phyloP scores from a whole-genome alignment of 2,113 vertebrate species.

The Oncorhynchus gorbuscha region DNA sequence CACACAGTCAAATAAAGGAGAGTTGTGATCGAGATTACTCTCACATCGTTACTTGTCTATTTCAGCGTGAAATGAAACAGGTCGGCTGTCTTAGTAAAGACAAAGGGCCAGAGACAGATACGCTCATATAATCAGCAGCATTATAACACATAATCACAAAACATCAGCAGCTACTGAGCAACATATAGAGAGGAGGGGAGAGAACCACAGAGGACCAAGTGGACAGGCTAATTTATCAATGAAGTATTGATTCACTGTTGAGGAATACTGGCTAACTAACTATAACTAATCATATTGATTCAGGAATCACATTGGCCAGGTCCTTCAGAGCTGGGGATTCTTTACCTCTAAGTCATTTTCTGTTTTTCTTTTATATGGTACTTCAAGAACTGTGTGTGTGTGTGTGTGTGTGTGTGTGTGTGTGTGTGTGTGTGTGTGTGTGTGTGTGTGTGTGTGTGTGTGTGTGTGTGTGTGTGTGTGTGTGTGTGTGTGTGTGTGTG shows the following conservation, averaged over 20 bases:
- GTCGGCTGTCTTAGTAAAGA: not conserved
- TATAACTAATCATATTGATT: too few species aligned
- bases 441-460: not conserved
- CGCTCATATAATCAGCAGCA: not conserved
- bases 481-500: too few species aligned
- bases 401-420: not conserved
- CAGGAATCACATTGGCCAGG: too few species aligned
- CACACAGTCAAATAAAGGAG: not conserved
- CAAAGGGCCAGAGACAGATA: not conserved
- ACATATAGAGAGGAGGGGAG: not conserved
- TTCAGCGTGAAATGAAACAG: slow-evolving; percentile 5
- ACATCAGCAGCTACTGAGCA: not conserved
- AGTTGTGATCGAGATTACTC: not conserved
- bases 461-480: not conserved
- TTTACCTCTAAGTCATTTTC: too few species aligned
- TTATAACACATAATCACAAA: not conserved
- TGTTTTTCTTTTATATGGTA: too few species aligned
- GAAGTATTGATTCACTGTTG: not conserved
- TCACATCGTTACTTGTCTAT: not conserved
- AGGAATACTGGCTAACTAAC: too few species aligned
- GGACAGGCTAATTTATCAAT: not conserved
- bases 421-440: not conserved
- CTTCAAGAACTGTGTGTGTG: not conserved
- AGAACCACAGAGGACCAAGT: not conserved
- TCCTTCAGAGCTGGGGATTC: too few species aligned